Evolutionary conservation across 64 coral and sea anemone species (phyloP), one percentile per base, ranked within the genome.

Genomic region (Actinia tenebrosa): DNA sequence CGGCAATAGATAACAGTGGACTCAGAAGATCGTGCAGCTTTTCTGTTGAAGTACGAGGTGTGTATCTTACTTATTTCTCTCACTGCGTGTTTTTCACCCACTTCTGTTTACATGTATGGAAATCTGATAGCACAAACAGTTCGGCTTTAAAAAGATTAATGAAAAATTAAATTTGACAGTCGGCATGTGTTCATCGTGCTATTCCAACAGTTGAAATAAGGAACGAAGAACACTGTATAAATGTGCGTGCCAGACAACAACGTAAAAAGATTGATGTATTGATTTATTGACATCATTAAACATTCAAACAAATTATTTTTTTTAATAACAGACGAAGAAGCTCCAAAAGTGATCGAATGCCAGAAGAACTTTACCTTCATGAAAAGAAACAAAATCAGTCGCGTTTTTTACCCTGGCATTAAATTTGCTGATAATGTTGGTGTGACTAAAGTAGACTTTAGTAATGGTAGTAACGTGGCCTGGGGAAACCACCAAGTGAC

Each of bases 11-110:
- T 25, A 80, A 80, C 16, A 71, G 87, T 43, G 82, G 68, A 53
- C 83, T 93, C n/a, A 89, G 4, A 60, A 60, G 87, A 27, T 27
- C 27, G 3, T 93, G 91, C 54, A 86, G 61, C 22, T 89, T 93
- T 93, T 55, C 18, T 23, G 56, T 93, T 3, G 7, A 78, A 0
- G 87, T 93, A 43, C 83, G 53, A 88, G 86, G 91, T 92, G 83
- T 20, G 26, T 71, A 15, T 75, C n/a, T 23, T n/a, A 0, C 15
- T 61, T n/a, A 4, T 8, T 69, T 69, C 23, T 20, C 23, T 61
- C 3, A 16, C 15, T 19, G 16, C 60, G 16, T 11, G 10, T 18
- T 18, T 37, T 37, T 61, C 18, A 16, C 15, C 18, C 10, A 61
- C 16, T 61, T 61, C 15, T 16, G 15, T 61, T 19, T 19, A 4